Evolutionary conservation across 2,888 invertebrate genomes (phyloP), one percentile per base, ranked within the genome.

Genomic region (Spialia ferax): DNA sequence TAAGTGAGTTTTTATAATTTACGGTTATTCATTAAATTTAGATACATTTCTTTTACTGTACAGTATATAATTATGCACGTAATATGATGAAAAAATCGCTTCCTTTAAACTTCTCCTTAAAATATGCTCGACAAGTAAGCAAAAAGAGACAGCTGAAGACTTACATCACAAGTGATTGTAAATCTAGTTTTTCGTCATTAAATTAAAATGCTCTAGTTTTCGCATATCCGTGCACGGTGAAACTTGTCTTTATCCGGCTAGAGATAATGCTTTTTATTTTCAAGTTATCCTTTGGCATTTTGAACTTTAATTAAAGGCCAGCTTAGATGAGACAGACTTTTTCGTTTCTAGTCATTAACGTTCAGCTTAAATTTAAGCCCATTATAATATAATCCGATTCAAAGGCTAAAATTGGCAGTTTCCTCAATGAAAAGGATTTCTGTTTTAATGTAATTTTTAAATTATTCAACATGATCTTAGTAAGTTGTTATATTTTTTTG

Each of bases 301-400:
- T 59, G 20, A 59, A 65, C 65, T 57, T 65, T 65, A 65, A 65
- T 65, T 65, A 65, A 65, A 65, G 65, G 15, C 38, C 3, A 26
- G 26, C 26, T 26, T 11, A 38, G 22, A 50, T 3, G 38, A 32
- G 32, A 32, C 32, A 32, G 32, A 10, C 26, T 35, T 56, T 65
- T 48, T 57, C 26, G 10, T 56, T 48, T 13, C 3, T 18, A 13
- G 32, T 32, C 26, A 35, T 65, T 59, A 56, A 45, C 13, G 8
- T n/a, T 38, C 18, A 48, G 15, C 50, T 26, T 59, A 59, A 59
- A 38, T 65, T 59, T 65, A 38, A 59, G 26, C 65, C 50, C 50
- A 59, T 3, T 35, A 11, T 35, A 13, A 35, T 13, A 10, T 35
- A 3, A 11, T 11, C 3, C 11, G 35, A 35, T 35, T 32, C 1